Percentiles rank a stretch among this genome's conserved stretches.
phyloP scores from a whole-genome alignment of 2,888 invertebrate species.

The Acleris laterana region DNA sequence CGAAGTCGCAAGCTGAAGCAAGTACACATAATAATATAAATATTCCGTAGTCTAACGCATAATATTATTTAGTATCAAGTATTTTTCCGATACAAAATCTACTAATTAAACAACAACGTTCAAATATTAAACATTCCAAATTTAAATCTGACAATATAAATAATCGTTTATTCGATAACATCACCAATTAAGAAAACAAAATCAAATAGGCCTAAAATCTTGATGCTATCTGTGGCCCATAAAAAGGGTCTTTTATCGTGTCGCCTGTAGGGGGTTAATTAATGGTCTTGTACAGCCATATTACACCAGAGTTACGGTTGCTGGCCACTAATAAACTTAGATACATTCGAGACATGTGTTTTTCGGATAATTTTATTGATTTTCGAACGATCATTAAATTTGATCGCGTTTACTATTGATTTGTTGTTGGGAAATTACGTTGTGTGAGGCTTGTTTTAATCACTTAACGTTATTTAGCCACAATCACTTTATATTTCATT shows the following conservation, averaged over 20 bases:
- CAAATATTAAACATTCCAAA: constrained; percentile 12
- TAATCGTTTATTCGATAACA: constrained; percentile 28
- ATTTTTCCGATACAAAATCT: background rate
- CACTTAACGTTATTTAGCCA: no score
- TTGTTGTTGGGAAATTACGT: constrained; percentile 1
- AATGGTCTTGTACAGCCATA: constrained; percentile 68
- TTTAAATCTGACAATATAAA: constrained; percentile 23
- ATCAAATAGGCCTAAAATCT: constrained; percentile 32
- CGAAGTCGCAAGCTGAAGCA: no score
- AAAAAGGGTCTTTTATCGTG: constrained; percentile 67
- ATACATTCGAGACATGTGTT: constrained; percentile 70
- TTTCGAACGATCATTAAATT: constrained; percentile 58
- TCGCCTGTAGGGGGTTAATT: constrained; percentile 69
- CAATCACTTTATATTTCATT: no score
- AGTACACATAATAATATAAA: no score
- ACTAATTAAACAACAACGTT: background rate
- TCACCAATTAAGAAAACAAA: constrained; percentile 37
- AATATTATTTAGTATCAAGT: no score
- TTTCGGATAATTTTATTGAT: constrained; percentile 65
- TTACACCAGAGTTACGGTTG: constrained; percentile 67
- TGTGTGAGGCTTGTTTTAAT: constrained; percentile 15
- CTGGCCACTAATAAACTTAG: constrained; percentile 61
- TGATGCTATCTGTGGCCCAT: constrained; percentile 64
- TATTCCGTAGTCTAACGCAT: no score
- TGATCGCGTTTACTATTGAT: constrained; percentile 37